phyloP scores from a whole-genome alignment of 1,140 invertebrate species.

The Euura lappo region DNA sequence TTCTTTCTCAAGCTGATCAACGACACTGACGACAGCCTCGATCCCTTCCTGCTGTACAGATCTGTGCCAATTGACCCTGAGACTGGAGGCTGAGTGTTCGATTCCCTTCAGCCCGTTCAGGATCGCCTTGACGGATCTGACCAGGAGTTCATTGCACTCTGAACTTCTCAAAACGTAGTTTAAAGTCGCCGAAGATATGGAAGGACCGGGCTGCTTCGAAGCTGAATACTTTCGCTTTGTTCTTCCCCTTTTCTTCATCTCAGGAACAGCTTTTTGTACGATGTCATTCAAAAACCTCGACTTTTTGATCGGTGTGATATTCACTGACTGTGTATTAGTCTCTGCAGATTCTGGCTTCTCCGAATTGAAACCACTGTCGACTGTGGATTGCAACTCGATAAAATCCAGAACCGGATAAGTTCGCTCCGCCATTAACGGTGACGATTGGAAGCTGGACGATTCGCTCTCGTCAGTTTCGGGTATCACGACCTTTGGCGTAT shows the following conservation, averaged over 20 bases:
- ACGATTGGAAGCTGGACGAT: background rate
- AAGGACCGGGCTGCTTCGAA: background rate
- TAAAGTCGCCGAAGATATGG: background rate
- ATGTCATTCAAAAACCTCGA: too few relatives aligned
- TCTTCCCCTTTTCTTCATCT: background rate
- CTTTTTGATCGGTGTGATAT: too few relatives aligned
- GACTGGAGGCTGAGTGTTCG: too few relatives aligned
- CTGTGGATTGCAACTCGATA: background rate
- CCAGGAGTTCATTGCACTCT: constrained; percentile 6
- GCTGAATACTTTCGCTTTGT: background rate
- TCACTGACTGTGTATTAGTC: background rate
- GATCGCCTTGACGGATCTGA: background rate
- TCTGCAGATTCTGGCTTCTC: background rate
- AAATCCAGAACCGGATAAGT: background rate
- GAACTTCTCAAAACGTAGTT: background rate
- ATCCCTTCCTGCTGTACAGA: constrained; percentile 12
- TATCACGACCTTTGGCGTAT: background rate
- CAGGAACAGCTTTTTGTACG: background rate
- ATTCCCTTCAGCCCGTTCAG: too few relatives aligned
- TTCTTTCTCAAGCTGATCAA: background rate
- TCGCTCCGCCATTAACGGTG: background rate
- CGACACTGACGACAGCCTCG: constrained; percentile 8
- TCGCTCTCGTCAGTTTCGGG: background rate
- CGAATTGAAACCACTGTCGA: constrained; percentile 3
- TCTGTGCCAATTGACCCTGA: background rate